Base-by-base conservation (phyloP, 1,140 invertebrate species). In the Caenorhabditis brenneri region DNA sequence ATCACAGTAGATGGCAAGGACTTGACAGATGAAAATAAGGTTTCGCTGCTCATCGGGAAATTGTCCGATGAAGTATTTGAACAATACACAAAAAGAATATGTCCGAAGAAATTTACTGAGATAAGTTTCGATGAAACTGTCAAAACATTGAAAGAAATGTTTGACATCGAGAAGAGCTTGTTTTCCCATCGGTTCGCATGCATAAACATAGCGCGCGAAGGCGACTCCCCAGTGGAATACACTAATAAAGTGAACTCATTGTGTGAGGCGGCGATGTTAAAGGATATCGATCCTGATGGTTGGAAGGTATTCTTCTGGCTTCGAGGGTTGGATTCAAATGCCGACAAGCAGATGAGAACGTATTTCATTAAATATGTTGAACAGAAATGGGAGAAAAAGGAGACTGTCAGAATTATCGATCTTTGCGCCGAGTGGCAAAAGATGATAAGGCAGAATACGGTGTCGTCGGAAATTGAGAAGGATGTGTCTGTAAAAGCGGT, bases 231-330 rank as follows among this genome's bases (percentile, higher is more conserved):
- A 22, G 49, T 51, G 5, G 49, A 51, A 22, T 51, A 51, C 49
- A 51, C 22, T 51, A 51, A 19, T 19, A 51, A 51, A 16, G 49
- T 51, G 6, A 51, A 51, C 22, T 5, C 49, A 51, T 5, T 51
- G 19, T 51, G 49, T 16, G 22, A 51, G 22, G 49, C 15, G 3
- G 22, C 49, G 22, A 65, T 65, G 58, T 36, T 65, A 22, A 36
- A 65, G 10, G 31, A 65, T 6, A 65, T 65, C 7, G 31, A 65
- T n/a, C 1, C 29, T 10, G 58, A 33, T 7, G 58, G 58, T 7
- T 65, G 58, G 58, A 65, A 65, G 19, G 58, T 36, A 5, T 65
- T 65, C 58, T 65, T 65, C n/a, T 65, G 58, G 58, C 31, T 65
- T 1, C 15, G 58, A 15, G 58, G 58, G 5, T 65, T 65, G n/a